phyloP scores from a whole-genome alignment of 2,888 invertebrate species.

The Disparrhopalites patrizii region DNA sequence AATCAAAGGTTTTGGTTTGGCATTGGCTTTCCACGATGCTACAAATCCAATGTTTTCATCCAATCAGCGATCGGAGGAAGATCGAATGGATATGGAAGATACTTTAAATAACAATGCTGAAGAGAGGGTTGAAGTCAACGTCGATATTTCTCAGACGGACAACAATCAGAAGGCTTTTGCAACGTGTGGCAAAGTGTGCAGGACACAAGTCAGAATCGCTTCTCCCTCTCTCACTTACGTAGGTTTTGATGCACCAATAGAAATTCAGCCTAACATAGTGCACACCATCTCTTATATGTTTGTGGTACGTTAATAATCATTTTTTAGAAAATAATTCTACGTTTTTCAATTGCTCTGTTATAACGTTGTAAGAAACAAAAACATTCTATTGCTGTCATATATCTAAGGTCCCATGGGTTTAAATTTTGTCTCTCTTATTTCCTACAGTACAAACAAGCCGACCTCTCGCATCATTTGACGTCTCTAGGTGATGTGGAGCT shows the following conservation, averaged over 20 bases:
- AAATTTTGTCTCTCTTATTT: no score
- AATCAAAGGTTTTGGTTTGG: constrained; percentile 1
- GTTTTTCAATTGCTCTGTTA: no score
- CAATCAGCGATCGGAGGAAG: background rate
- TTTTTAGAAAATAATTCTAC: background rate
- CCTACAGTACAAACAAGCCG: constrained; percentile 13
- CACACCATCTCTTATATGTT: constrained; percentile 22
- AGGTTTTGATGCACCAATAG: constrained; percentile 7
- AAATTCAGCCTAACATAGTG: constrained; percentile 9
- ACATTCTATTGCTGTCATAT: no score
- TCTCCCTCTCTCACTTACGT: constrained; percentile 10
- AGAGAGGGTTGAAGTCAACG: constrained; percentile 14
- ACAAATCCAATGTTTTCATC: background rate
- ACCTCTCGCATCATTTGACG: constrained; percentile 9
- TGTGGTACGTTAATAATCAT: constrained; percentile 1
- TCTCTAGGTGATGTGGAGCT: constrained; percentile 13
- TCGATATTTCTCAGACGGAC: constrained; percentile 20
- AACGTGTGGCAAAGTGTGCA: constrained; percentile 3
- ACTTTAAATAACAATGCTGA: constrained; percentile 2
- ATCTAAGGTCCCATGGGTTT: no score
- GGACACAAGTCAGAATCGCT: background rate
- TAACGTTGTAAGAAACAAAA: no score
- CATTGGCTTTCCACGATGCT: constrained; percentile 11
- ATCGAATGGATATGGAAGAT: constrained; percentile 16
- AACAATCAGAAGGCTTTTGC: constrained; percentile 13